Evolutionary conservation across 2,113 vertebrate species (phyloP).

Genomic region (Buteo buteo): DNA sequence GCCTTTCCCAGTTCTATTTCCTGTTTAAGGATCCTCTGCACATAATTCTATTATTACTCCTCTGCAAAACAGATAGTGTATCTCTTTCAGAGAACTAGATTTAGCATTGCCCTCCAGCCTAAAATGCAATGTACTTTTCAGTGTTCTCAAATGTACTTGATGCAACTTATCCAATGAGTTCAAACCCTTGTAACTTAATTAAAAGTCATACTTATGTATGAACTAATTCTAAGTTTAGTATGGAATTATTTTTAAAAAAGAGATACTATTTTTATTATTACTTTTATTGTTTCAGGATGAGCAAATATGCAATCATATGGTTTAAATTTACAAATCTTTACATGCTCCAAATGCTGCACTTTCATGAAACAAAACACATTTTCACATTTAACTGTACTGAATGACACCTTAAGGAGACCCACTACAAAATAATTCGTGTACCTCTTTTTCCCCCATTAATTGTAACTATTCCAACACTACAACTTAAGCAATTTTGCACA

Average conservation of each 20-base stretch:
- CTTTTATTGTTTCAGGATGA: conserved; percentile 29
- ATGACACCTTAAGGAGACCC: background rate
- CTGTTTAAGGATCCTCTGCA: background rate
- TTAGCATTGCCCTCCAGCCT: background rate
- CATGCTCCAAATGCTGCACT: background rate
- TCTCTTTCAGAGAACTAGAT: background rate
- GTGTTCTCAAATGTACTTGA: background rate
- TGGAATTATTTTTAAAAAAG: background rate
- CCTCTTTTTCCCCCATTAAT: background rate
- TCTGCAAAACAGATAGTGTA: background rate
- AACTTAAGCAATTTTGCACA: background rate
- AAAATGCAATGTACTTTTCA: background rate
- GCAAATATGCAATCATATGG: background rate
- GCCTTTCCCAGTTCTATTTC: conserved; percentile 14
- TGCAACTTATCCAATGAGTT: background rate
- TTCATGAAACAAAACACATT: background rate
- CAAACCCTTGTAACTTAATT: background rate
- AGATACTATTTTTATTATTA: conserved; percentile 13
- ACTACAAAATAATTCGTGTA: background rate
- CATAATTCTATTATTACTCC: background rate
- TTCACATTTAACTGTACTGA: background rate
- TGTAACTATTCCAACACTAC: background rate
- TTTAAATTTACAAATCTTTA: conserved; percentile 34
- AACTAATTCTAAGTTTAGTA: conserved; percentile 1
- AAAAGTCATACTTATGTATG: background rate